These are phyloP conservation scores for Nanorana parkeri DNA, from an alignment of 2,113 vertebrate genomes.

Conservation along the genomic window DNA sequence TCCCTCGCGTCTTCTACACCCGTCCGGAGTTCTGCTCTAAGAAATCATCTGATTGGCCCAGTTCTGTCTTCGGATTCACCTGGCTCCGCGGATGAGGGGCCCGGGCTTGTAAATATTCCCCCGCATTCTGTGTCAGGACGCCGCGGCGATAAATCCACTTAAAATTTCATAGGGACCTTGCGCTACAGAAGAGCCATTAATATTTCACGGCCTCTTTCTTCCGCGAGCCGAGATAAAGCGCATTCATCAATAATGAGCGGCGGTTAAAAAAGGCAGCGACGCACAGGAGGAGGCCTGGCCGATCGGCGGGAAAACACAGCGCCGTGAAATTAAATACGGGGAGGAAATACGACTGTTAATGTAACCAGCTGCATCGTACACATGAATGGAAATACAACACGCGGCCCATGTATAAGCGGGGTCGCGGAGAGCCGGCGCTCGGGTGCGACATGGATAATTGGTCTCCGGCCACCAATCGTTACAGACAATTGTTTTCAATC, in stretches of 20 bases:
- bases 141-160: background rate
- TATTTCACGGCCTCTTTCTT: background rate
- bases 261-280: background rate
- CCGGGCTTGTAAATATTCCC: background rate
- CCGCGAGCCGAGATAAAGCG: background rate
- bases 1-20: no score
- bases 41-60: background rate
- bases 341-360: no score
- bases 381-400: no score
- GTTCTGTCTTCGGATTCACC: background rate
- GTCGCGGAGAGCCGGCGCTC: no score
- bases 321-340: no score
- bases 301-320: background rate
- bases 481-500: no score
- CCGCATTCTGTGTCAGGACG: background rate
- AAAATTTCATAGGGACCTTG: background rate
- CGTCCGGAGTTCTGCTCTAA: no score
- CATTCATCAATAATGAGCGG: background rate
- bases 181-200: background rate
- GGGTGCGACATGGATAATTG: no score
- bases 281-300: background rate
- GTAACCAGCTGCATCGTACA: no score
- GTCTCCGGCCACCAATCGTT: no score
- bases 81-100: no score
- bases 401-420: no score